Conservation (phyloP, 2,113 vertebrate species). For the Puntigrus tetrazona region DNA sequence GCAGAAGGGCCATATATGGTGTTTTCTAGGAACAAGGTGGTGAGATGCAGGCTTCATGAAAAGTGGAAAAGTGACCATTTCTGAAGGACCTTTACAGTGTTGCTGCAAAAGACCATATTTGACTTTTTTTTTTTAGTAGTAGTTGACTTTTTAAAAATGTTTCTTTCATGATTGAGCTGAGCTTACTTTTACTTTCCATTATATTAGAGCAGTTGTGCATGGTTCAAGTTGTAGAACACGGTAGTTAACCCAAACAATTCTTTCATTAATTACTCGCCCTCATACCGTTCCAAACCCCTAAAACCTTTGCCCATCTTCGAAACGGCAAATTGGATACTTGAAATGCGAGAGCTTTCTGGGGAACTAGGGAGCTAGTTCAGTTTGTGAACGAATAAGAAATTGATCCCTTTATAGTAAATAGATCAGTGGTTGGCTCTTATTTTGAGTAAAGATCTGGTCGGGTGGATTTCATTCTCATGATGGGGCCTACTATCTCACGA, state of each 20-base stretch:
- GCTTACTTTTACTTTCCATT: neutral
- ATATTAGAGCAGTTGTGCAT: neutral
- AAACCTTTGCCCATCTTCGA: neutral
- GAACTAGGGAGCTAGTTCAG: too few relatives aligned
- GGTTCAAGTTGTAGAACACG: neutral
- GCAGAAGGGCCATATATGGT: neutral
- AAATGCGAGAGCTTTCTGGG: neutral
- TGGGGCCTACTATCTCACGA: constrained; percentile 8
- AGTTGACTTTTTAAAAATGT: neutral
- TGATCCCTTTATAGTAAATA: neutral
- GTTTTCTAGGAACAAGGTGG: neutral
- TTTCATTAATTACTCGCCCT: neutral
- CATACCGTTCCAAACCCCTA: too few relatives aligned
- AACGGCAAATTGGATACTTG: neutral
- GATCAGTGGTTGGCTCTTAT: neutral
- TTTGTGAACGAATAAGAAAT: too few relatives aligned
- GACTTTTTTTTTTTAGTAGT: neutral
- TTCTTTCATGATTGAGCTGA: neutral
- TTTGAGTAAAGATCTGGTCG: neutral
- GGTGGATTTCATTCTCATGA: constrained; percentile 14
- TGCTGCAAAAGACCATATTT: neutral
- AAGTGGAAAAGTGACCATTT: neutral
- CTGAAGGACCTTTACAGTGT: neutral
- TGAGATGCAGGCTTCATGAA: neutral
- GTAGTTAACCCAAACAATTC: neutral